Evolutionary conservation across 2,888 invertebrate genomes (phyloP).

Genomic region (Erebia epiphron): DNA sequence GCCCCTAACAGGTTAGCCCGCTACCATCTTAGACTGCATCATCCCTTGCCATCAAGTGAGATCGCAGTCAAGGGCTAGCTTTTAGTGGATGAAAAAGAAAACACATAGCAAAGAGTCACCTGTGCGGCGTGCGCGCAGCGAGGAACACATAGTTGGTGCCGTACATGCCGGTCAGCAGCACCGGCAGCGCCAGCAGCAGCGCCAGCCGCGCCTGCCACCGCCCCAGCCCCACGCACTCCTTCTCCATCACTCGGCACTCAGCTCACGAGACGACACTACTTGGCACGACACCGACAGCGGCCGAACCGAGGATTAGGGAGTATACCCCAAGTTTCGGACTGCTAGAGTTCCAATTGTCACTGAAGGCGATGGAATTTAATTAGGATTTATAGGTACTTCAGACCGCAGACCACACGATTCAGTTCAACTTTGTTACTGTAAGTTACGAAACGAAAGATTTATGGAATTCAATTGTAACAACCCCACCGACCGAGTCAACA

Average conservation of each 20-base stretch:
- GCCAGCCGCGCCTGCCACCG: conserved; percentile 73
- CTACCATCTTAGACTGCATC: too few species aligned
- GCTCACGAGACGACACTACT: not conserved
- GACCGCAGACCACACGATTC: too few species aligned
- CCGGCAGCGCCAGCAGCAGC: conserved; percentile 71
- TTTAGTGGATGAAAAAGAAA: too few species aligned
- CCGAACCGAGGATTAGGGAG: not conserved
- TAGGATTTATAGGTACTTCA: too few species aligned
- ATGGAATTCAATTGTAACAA: not conserved
- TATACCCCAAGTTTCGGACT: too few species aligned
- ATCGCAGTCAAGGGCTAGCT: too few species aligned
- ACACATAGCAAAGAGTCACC: conserved; percentile 48
- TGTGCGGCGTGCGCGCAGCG: conserved; percentile 67
- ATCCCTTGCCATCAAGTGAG: too few species aligned
- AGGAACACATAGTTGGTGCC: conserved; percentile 78
- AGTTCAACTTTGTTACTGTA: too few species aligned
- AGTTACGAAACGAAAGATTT: not conserved
- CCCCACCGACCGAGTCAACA: not conserved
- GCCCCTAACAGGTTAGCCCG: too few species aligned
- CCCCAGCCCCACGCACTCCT: conserved; percentile 67
- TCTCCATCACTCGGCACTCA: conserved; percentile 44
- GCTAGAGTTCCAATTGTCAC: too few species aligned
- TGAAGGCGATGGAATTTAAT: too few species aligned
- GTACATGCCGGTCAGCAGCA: conserved; percentile 72
- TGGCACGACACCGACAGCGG: not conserved